Base-by-base conservation (phyloP, 2,888 invertebrate species). In the Oxystoma pomonae region DNA sequence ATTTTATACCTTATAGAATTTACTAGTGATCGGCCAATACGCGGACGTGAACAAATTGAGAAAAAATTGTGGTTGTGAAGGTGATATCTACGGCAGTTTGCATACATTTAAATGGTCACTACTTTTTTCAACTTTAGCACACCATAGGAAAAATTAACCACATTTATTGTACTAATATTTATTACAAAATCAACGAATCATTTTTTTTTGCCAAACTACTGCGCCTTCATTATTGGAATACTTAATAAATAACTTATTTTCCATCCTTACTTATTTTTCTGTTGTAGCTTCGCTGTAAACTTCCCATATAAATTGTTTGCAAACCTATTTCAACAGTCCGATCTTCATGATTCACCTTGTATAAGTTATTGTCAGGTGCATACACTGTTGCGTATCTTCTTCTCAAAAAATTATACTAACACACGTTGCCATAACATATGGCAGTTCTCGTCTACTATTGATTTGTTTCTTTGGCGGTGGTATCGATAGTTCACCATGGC, bases 361-460 rank as follows among this genome's bases (percentile, higher is more conserved):
- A 51, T 16, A 62, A 16, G 19, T 12, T 21, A 50, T 57, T 20
- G 1, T 35, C 7, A 18, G 63, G 61, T 9, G 57, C 22, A 55
- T 63, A 64, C 1, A 55, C 55, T 16, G 55, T 16, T 9, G 55
- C 55, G n/a, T 55, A 55, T 55, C 60, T 1, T 65, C 50, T 50
- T 50, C 65, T 49, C 20, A 65, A 51, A 61, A 57, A 65, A 61
- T 65, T 65, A 22, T 65, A 64, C 16, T 65, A 50, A 56, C 58
- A 61, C 65, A 65, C n/a, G 55, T 22, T 19, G 65, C 58, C 58
- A 65, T 53, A 1, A 65, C 66, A 65, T 35, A 65, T 49, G 65
- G 65, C 1, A 65, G 20, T 49, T 1, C 16, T 53, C 16, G 20
- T 7, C 49, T 52, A 59, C 20, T 49, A 20, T 59, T n/a, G 55